phyloP scores from a whole-genome alignment of 2,113 vertebrate species.

The Alces alces region DNA sequence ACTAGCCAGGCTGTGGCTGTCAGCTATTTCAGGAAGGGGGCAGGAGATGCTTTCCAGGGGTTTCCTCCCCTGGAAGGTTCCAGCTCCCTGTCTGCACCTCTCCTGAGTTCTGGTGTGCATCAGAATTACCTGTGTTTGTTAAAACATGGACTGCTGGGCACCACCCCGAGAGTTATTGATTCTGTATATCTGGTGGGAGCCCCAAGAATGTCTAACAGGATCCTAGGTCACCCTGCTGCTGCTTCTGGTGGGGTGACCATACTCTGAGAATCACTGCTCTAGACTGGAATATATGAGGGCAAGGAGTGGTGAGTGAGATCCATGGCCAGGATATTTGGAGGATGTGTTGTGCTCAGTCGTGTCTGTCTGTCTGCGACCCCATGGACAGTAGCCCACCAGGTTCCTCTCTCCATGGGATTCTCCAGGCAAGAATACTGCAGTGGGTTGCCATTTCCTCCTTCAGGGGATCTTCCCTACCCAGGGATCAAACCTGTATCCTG shows the following conservation, averaged over 20 bases:
- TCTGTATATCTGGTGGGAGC: neutral
- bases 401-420: neutral
- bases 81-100: neutral
- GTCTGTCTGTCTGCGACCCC: neutral
- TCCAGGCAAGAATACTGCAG: neutral
- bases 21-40: neutral
- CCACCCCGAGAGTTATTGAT: neutral
- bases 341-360: neutral
- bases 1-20: neutral
- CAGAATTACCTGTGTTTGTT: constrained; percentile 2
- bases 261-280: neutral
- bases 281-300: neutral
- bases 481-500: neutral
- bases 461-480: neutral
- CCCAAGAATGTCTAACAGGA: constrained; percentile 7
- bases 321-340: neutral
- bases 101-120: neutral
- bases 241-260: neutral
- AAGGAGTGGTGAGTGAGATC: neutral
- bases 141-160: neutral
- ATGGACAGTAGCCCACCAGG: neutral
- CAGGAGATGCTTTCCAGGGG: neutral
- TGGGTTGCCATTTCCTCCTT: neutral
- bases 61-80: neutral
- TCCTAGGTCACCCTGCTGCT: neutral